Conservation (phyloP, 2,797 vertebrate species). For the Gallinago solitaria region DNA sequence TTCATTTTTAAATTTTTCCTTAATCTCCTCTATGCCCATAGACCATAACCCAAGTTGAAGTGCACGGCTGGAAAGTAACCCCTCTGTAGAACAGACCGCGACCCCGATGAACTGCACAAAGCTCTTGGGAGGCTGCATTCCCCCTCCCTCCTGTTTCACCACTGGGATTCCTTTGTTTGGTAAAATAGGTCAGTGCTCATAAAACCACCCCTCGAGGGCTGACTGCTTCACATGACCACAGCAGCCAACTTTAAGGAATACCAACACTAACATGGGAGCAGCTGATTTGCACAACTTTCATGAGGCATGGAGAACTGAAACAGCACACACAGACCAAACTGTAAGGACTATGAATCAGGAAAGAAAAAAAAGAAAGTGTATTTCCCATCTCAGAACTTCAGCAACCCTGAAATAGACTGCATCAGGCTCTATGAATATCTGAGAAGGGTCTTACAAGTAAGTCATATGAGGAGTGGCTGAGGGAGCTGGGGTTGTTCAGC, state of each 20-base stretch:
- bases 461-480: too few relatives aligned
- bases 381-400: neutral
- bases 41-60: neutral
- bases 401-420: neutral
- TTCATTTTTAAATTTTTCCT: neutral
- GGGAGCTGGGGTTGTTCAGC: too few relatives aligned
- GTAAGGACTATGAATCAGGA: neutral
- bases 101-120: neutral
- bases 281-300: neutral
- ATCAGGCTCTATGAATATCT: neutral
- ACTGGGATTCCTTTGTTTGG: conserved; percentile 20
- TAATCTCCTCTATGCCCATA: neutral
- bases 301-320: neutral
- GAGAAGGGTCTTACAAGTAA: too few relatives aligned
- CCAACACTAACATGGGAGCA: neutral
- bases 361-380: neutral
- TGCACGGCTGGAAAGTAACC: neutral
- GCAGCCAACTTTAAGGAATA: neutral
- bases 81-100: neutral
- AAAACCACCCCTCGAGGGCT: conserved; percentile 71
- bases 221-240: conserved; percentile 27
- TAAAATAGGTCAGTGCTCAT: conserved; percentile 81
- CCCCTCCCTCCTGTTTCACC: neutral
- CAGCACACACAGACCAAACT: neutral
- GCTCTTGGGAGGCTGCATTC: neutral